Base-by-base conservation (phyloP, 2,797 vertebrate genomes). In the Poeciliopsis paucimaculata region DNA sequence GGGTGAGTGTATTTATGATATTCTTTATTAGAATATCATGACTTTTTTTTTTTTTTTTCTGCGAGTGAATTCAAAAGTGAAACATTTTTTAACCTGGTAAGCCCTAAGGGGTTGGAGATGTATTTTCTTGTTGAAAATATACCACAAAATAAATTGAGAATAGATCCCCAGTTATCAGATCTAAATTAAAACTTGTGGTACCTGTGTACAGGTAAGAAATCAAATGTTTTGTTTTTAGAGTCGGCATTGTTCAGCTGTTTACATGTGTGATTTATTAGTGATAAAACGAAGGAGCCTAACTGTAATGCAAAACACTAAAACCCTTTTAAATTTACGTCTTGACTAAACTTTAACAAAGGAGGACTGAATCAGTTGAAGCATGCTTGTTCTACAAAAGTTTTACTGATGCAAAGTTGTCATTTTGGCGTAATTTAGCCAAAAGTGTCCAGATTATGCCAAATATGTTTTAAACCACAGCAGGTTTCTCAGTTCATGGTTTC, bases 1-100 rank as follows among this genome's bases (percentile, higher is more conserved):
- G 47, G 75, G 68, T 36, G 36, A 84, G 83, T 15, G 7, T 46
- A 45, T 71, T 28, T 46, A 45, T 43, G 13, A 45, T n/a, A 2
- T 5, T 71, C 26, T 43, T 26, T 28, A 45, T 28, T 71, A n/a
- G 5, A 71, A 71, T 71, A 71, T 71, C 41, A 43, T 26, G 1
- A 45, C 51, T 10, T 53, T 51, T 51, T 49, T 20, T 43, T 47
- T 49, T 23, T 23, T 26, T 43, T 71, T 45, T n/a, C 2, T 45
- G 12, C n/a, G 39, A 71, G n/a, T 71, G 2, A 45, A 45, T 43
- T 39, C 1, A 66, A 66, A 23, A 66, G 18, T 9, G 15, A 62
- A 66, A 66, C 36, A 66, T 11, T 20, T 66, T 62, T 62, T 60
- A 60, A 60, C 53, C 53, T 12, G 26, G 26, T 13, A 28, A 28